A percentile compares a stretch with the other conserved stretches of the same genome.
These are phyloP conservation scores for Picus viridis DNA, from an alignment of 2,797 vertebrate species.

Conservation along the genomic window DNA sequence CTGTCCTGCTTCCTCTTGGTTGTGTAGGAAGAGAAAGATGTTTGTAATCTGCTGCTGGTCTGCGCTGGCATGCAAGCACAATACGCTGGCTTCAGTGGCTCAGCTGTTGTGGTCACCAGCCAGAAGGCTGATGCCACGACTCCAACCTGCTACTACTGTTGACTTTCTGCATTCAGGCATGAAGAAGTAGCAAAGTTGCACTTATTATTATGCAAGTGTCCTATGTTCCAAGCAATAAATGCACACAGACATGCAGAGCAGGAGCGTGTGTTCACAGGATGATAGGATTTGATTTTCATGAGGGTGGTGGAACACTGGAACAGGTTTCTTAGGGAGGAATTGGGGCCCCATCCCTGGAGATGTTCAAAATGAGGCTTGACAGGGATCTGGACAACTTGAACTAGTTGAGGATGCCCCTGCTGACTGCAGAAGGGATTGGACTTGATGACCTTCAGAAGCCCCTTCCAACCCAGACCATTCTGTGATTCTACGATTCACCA, in stretches of 20 bases:
- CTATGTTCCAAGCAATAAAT: rapidly evolving
- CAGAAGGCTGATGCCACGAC: neutral
- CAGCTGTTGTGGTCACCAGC: neutral
- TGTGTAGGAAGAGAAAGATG: neutral
- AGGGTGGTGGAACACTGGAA: too few species aligned
- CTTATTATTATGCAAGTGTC: rapidly evolving
- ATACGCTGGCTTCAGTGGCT: neutral
- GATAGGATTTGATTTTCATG: neutral
- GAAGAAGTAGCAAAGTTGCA: rapidly evolving
- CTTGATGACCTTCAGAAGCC: too few species aligned
- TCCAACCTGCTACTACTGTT: neutral
- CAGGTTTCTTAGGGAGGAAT: too few species aligned
- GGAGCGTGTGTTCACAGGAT: rapidly evolving
- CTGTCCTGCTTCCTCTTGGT: neutral
- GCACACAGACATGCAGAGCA: rapidly evolving
- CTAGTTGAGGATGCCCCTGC: too few species aligned
- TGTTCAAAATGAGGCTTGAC: too few species aligned
- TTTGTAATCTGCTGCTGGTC: neutral
- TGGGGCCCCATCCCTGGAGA: too few species aligned
- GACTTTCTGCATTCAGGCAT: rapidly evolving
- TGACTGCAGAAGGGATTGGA: too few species aligned
- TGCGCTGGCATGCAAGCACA: rapidly evolving
- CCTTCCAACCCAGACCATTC: too few species aligned
- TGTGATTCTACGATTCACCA: too few species aligned
- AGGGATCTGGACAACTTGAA: too few species aligned